Conservation (phyloP, 1,140 invertebrate genomes). For the Agraylea sexmaculata region DNA sequence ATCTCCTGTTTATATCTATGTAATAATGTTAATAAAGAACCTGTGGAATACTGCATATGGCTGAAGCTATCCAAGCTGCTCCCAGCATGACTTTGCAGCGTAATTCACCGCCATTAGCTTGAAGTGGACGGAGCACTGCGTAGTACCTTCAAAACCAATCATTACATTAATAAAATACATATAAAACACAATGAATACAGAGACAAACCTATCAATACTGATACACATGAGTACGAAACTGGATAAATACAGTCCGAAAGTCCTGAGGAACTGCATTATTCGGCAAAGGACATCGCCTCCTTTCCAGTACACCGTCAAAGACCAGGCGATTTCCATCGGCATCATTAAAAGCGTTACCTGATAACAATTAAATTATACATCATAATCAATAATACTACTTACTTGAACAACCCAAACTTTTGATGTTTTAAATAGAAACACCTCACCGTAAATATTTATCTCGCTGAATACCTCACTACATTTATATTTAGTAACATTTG, state of each 20-base stretch:
- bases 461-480: too few relatives aligned
- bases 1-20: too few relatives aligned
- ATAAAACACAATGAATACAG: too few relatives aligned
- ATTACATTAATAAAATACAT: too few relatives aligned
- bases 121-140: conserved; percentile 68
- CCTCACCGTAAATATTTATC: too few relatives aligned
- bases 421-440: too few relatives aligned
- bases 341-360: conserved; percentile 83
- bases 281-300: conserved; percentile 71
- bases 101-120: conserved; percentile 53
- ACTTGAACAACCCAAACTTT: too few relatives aligned
- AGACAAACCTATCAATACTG: conserved; percentile 65
- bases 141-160: conserved; percentile 63
- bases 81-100: conserved; percentile 60
- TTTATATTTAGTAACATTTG: too few relatives aligned
- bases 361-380: conserved; percentile 14
- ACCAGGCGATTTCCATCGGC: conserved; percentile 83
- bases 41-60: conserved; percentile 75
- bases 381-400: too few relatives aligned
- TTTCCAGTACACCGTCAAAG: conserved; percentile 68
- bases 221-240: conserved; percentile 81
- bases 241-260: conserved; percentile 76
- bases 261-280: conserved; percentile 72
- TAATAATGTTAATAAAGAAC: conserved; percentile 38
- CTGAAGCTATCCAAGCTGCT: conserved; percentile 64